Percentiles rank a stretch among this genome's conserved stretches.
These are phyloP conservation scores for Urophycis tenuis DNA, from an alignment of 2,797 vertebrate species.

Conservation along the genomic window DNA sequence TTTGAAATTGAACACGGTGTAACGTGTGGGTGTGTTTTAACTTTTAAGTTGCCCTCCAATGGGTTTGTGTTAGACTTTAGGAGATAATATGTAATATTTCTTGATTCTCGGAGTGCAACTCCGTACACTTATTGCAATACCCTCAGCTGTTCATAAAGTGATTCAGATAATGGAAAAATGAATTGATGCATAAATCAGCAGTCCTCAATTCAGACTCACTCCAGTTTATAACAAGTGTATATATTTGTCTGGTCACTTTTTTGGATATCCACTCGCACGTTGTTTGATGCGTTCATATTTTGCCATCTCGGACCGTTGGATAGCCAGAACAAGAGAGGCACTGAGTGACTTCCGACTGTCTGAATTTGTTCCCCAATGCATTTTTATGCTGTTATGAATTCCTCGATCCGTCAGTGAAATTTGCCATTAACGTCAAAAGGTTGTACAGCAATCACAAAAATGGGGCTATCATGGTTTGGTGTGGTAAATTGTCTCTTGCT, in stretches of 20 bases:
- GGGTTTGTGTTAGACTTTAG: conserved; percentile 51
- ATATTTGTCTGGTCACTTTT: background rate
- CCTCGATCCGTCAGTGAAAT: background rate
- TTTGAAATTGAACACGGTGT: conserved; percentile 55
- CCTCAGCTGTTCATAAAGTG: conserved; percentile 64
- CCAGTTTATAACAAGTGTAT: conserved; percentile 28
- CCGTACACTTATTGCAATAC: conserved; percentile 65
- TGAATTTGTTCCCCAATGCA: background rate
- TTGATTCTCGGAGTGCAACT: conserved; percentile 51
- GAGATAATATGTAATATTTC: conserved; percentile 58
- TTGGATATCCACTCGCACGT: background rate
- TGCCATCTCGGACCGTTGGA: background rate
- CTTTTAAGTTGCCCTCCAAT: conserved; percentile 52
- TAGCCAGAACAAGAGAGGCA: background rate
- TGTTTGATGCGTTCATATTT: background rate
- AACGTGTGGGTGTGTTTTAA: conserved; percentile 53
- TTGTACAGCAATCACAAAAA: background rate
- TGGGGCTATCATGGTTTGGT: background rate
- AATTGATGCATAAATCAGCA: conserved; percentile 65
- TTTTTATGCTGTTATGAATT: background rate
- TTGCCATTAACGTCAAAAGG: background rate
- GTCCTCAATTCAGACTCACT: conserved; percentile 42
- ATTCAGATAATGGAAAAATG: conserved; percentile 64
- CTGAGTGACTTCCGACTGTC: background rate
- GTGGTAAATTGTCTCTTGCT: background rate